These are phyloP conservation scores for Hyaena hyaena DNA, from an alignment of 2,113 vertebrate genomes.

Conservation along the genomic window DNA sequence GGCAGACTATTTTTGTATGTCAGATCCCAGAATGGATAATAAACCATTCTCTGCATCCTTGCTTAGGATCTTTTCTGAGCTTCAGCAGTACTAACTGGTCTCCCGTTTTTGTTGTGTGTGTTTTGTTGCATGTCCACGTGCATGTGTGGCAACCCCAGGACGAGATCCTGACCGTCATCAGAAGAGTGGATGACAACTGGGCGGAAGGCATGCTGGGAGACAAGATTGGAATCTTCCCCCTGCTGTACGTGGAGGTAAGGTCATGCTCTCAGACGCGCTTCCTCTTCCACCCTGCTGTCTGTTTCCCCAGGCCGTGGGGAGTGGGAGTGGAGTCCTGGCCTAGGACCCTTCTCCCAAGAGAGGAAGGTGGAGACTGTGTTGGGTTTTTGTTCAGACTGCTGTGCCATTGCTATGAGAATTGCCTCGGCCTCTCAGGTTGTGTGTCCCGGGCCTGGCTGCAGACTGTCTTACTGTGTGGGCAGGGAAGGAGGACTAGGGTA, in stretches of 20 bases:
- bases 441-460: neutral
- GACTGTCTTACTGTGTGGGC: neutral
- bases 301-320: neutral
- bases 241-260: constrained; percentile 97
- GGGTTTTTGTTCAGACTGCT: neutral
- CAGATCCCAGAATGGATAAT: neutral
- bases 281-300: fast-evolving
- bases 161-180: constrained; percentile 98
- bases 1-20: neutral
- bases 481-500: too few species aligned
- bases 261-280: fast-evolving
- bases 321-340: neutral
- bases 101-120: neutral
- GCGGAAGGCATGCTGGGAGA: constrained; percentile 99
- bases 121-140: neutral
- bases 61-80: neutral
- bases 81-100: neutral
- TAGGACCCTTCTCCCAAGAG: constrained; percentile 24
- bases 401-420: neutral
- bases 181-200: constrained; percentile 99
- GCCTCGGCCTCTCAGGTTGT: neutral
- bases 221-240: constrained; percentile 98
- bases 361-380: neutral
- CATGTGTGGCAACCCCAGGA: constrained; percentile 88
- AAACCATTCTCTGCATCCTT: neutral